Percentiles rank a stretch among this genome's conserved stretches.
Conservation (phyloP, 2,113 vertebrate species). For the Arothron firmamentum region DNA sequence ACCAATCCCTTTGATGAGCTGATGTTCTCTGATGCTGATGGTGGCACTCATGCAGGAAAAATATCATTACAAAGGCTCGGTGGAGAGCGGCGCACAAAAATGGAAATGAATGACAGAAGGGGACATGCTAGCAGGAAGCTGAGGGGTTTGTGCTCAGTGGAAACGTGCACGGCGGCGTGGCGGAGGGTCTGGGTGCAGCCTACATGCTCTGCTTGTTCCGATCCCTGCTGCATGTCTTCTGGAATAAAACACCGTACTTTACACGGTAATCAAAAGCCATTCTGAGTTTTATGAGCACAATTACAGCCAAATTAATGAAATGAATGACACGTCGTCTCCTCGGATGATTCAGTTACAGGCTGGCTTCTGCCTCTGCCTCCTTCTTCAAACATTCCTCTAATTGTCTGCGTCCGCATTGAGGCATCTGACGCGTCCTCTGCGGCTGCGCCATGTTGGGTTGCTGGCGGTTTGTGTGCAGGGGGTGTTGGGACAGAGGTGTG, state of each 20-base stretch:
- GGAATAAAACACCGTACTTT: slow-evolving; percentile 1
- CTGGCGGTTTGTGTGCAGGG: slow-evolving; percentile 42
- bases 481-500: slow-evolving; percentile 56
- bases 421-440: slow-evolving; percentile 38
- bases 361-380: slow-evolving; percentile 28
- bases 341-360: slow-evolving; percentile 35
- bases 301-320: no score
- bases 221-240: slow-evolving; percentile 9
- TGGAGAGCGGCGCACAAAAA: slow-evolving; percentile 50
- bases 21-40: slow-evolving; percentile 43
- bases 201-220: slow-evolving; percentile 23
- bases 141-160: slow-evolving; percentile 31
- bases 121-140: slow-evolving; percentile 53
- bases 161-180: slow-evolving; percentile 42
- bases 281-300: neutral
- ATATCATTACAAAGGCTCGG: slow-evolving; percentile 52
- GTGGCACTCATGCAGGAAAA: slow-evolving; percentile 45
- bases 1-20: slow-evolving; percentile 45
- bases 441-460: slow-evolving; percentile 39
- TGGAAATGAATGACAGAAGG: slow-evolving; percentile 60
- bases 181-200: slow-evolving; percentile 29
- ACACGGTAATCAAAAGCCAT: neutral
- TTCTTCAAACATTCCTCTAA: slow-evolving; percentile 54
- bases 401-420: slow-evolving; percentile 56
- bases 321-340: slow-evolving; percentile 31